Base-by-base conservation (phyloP, 2,888 invertebrate genomes). In the Synergus gifuensis region DNA sequence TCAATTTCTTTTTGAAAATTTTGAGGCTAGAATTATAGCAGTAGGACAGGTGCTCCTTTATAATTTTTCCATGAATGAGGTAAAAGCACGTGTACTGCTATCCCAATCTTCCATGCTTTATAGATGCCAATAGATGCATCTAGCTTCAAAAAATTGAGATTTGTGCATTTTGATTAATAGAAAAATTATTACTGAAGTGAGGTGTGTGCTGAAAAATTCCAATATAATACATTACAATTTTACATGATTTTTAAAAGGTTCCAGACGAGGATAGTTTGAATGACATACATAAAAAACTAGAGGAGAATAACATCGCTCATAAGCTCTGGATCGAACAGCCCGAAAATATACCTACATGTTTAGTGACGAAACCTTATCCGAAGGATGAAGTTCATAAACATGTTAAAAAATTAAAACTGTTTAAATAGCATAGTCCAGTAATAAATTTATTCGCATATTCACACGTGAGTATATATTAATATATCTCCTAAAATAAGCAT, bases 291-390 rank as follows among this genome's bases (percentile, higher is more conserved):
- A 94, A 94, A 78, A 95, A 94, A 88, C 93, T 99, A 82, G 94
- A 94, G 82, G 95, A 95, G 87, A 95, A 95, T 86, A 94, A 94
- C 36, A 95, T 99, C 82, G 94, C 95, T 84, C 97, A 98, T 92
- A 98, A 98, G 92, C 90, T 99, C 73, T 99, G 99, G 99, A 96
- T 97, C 80, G 99, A 99, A 93, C 98, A 98, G 90, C 99, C 99
- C 16, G 99, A 99, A 93, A 97, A 98, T 92, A 96, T 98, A 90
- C 96, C 98, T 28, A 99, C 99, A 0, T 99, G 99, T 92, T 93
- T 99, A 85, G 99, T 97, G 12, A 93, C 97, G 2, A 98, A 98
- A 92, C 99, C 99, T 3, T 98, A 98, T 91, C 95, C 95, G 0
- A 98, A 98, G 92, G 95, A 96, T 76, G 94, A 95, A 81, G 94